A percentile compares a stretch with the other conserved stretches of the same genome.
These are phyloP conservation scores for Liparis tanakae DNA, from an alignment of 2,797 vertebrate genomes.

Conservation along the genomic window DNA sequence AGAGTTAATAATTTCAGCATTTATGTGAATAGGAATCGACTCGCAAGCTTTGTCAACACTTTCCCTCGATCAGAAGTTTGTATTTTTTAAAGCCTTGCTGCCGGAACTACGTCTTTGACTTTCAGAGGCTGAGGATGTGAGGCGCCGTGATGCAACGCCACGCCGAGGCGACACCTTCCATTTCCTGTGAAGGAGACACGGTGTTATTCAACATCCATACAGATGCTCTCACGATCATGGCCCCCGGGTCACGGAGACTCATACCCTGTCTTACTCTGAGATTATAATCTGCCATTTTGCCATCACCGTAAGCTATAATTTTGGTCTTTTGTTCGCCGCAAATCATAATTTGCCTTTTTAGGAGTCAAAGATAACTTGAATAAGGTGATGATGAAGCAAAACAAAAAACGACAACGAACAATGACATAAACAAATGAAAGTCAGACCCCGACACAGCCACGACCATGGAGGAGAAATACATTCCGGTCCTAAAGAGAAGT, in stretches of 20 bases:
- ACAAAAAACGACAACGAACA: not conserved
- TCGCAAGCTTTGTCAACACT: not conserved
- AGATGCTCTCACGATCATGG: not conserved
- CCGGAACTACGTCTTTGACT: not conserved
- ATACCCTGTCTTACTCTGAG: not conserved
- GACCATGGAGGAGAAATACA: too few species aligned
- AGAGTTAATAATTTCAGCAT: not conserved
- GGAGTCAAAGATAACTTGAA: not conserved
- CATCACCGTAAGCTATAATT: too few species aligned
- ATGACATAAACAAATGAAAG: not conserved
- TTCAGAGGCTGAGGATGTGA: not conserved
- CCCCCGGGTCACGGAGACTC: not conserved
- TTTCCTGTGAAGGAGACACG: not conserved
- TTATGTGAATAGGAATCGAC: not conserved
- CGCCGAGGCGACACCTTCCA: not conserved
- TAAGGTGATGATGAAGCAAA: too few species aligned
- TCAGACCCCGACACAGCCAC: not conserved
- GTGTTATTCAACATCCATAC: not conserved
- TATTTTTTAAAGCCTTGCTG: not conserved
- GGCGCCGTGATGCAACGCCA: not conserved
- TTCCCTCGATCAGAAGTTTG: not conserved
- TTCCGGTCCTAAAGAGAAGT: not conserved
- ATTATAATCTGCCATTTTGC: too few species aligned
- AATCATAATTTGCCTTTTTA: too few species aligned
- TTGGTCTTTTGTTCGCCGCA: too few species aligned